phyloP scores from a whole-genome alignment of 2,797 vertebrate genomes.

The Gymnocypris eckloni region DNA sequence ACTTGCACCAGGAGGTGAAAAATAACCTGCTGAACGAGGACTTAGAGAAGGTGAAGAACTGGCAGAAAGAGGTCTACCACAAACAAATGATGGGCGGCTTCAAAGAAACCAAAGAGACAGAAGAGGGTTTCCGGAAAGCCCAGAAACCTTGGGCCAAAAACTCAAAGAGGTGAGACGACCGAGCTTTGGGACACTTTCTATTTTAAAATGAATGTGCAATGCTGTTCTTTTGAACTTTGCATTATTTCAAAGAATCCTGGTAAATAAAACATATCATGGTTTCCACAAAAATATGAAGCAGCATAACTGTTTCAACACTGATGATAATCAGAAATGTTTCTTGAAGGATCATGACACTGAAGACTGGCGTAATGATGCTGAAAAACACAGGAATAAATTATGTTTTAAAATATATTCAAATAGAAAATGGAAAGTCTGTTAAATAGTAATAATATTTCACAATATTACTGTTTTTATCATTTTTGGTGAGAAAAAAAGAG shows the following conservation, averaged over 20 bases:
- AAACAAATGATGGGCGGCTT: conserved; percentile 99
- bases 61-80: conserved; percentile 98
- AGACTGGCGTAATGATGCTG: background rate
- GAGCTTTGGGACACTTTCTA: background rate
- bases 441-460: background rate
- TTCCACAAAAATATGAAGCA: background rate
- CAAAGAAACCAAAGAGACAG: conserved; percentile 97
- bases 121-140: conserved; percentile 95
- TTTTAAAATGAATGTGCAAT: too few relatives aligned
- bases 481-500: background rate
- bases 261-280: background rate
- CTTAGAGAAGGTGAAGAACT: conserved; percentile 98
- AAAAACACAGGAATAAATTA: background rate
- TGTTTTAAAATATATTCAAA: background rate
- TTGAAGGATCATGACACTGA: background rate
- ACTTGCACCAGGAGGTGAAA: conserved; percentile 94
- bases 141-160: conserved; percentile 99
- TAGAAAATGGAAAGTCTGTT: background rate
- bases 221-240: too few relatives aligned
- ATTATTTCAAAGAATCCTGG: background rate
- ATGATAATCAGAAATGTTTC: background rate
- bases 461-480: background rate
- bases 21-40: conserved; percentile 88
- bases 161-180: conserved; percentile 90
- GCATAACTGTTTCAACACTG: background rate